Evolutionary conservation across 2,797 vertebrate species (phyloP).

Genomic region (Chanos chanos): DNA sequence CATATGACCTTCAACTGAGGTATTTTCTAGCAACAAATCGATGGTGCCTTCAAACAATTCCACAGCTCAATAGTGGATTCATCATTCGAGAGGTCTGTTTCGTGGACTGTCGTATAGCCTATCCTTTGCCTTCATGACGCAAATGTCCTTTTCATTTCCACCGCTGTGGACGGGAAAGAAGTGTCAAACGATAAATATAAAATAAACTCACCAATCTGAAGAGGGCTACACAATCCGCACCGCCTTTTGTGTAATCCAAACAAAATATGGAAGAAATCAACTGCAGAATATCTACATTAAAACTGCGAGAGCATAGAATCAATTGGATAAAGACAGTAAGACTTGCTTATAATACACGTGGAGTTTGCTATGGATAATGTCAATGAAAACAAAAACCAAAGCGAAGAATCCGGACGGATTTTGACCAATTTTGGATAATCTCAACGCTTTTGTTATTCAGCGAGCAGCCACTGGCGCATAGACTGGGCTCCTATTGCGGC

Average conservation of each 20-base stretch:
- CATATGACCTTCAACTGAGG: too few species aligned
- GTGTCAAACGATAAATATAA: slow-evolving; percentile 31
- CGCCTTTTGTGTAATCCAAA: slow-evolving; percentile 69
- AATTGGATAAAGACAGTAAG: not conserved
- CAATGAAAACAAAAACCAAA: slow-evolving; percentile 22
- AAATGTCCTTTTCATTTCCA: too few species aligned
- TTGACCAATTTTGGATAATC: slow-evolving; percentile 47
- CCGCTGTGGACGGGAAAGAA: too few species aligned
- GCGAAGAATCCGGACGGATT: slow-evolving; percentile 18
- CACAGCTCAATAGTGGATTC: too few species aligned
- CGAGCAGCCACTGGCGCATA: slow-evolving; percentile 60
- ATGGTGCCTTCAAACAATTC: too few species aligned
- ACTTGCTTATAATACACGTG: slow-evolving; percentile 19
- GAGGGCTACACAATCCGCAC: slow-evolving; percentile 60
- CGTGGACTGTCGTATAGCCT: too few species aligned
- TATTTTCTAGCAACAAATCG: too few species aligned
- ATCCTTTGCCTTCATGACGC: too few species aligned
- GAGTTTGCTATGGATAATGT: slow-evolving; percentile 26
- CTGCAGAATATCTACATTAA: slow-evolving; percentile 49
- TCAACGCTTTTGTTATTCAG: slow-evolving; percentile 71
- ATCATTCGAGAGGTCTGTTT: too few species aligned
- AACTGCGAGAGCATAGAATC: slow-evolving; percentile 20
- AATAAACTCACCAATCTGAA: slow-evolving; percentile 69
- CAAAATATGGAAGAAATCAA: slow-evolving; percentile 37
- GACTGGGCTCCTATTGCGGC: slow-evolving; percentile 64